These are phyloP conservation scores for Antrozous pallidus DNA, from an alignment of 2,797 vertebrate genomes.

Conservation along the genomic window DNA sequence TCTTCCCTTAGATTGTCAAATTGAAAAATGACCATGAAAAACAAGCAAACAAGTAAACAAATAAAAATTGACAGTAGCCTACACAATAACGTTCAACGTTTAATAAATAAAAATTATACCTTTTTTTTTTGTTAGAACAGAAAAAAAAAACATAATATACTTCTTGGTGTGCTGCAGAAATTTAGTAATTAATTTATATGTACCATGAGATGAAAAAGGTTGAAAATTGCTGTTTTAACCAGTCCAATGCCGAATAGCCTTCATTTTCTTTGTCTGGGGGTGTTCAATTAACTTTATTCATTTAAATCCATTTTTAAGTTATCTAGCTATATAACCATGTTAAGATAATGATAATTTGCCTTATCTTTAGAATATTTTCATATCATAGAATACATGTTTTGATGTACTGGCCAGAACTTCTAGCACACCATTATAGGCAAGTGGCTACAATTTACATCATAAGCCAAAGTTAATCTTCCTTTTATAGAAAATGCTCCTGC, in stretches of 20 bases:
- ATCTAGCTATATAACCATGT: not conserved
- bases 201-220: not conserved
- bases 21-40: too few species aligned
- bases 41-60: too few species aligned
- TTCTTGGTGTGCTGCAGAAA: not conserved
- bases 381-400: not conserved
- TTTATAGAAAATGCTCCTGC: not conserved
- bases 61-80: not conserved
- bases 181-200: not conserved
- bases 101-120: not conserved
- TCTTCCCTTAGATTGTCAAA: too few species aligned
- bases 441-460: not conserved
- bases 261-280: not conserved
- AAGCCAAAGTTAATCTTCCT: not conserved
- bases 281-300: slow-evolving; percentile 18
- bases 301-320: slow-evolving; percentile 3
- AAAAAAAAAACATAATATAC: not conserved
- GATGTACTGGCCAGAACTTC: not conserved
- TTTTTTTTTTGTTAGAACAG: not conserved
- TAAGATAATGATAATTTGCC: not conserved
- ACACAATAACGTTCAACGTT: not conserved
- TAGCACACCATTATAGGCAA: not conserved
- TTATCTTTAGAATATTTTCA: slow-evolving; percentile 6
- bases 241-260: not conserved
- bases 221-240: not conserved